These are phyloP conservation scores for Capricornis sumatraensis DNA, from an alignment of 2,113 vertebrate species.

Conservation along the genomic window DNA sequence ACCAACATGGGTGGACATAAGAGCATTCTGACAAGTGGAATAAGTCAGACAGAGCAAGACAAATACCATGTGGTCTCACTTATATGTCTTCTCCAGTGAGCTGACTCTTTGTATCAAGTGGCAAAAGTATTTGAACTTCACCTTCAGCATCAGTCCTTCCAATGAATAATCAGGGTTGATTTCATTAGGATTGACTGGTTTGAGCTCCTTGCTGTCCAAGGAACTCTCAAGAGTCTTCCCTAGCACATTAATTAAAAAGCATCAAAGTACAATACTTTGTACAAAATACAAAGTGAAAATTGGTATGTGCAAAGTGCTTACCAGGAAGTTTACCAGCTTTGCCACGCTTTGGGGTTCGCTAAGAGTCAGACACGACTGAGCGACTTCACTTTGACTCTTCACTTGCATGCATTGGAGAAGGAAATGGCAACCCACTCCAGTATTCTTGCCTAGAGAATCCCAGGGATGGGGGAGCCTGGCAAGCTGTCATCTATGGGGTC, in stretches of 20 bases:
- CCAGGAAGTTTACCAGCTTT: background rate
- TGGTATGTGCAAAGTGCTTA: background rate
- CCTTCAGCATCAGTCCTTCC: background rate
- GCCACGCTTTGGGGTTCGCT: background rate
- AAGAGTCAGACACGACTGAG: no score
- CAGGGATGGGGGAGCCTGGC: no score
- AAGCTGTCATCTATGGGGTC: no score
- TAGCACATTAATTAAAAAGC: background rate
- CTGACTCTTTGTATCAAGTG: background rate
- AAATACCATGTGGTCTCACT: background rate
- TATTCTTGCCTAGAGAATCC: no score
- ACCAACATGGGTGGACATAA: background rate
- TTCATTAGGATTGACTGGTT: background rate
- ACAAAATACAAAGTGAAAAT: background rate
- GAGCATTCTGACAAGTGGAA: background rate
- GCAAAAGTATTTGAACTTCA: background rate
- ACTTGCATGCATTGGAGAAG: no score
- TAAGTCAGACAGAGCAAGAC: background rate
- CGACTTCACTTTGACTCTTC: no score
- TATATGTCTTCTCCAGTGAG: background rate
- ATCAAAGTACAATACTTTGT: background rate
- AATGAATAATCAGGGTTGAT: background rate
- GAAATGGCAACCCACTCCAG: no score
- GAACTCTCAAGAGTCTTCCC: background rate
- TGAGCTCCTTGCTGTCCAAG: background rate